Evolutionary conservation across 2,113 vertebrate genomes (phyloP), one percentile per base, ranked within the genome.

Genomic region (Entelurus aequoreus): DNA sequence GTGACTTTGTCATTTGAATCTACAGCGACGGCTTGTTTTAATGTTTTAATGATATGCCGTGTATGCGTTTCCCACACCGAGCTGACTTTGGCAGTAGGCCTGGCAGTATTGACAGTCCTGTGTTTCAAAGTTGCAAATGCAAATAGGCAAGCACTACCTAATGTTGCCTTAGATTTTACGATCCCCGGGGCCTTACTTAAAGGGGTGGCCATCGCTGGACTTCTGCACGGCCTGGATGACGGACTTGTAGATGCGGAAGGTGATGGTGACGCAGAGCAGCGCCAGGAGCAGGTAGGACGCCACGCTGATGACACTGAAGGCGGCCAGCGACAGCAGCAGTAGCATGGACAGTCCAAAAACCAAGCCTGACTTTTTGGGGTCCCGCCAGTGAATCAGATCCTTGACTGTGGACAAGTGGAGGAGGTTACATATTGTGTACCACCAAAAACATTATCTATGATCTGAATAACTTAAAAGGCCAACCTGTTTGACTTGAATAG

Each of bases 221-320:
- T 96, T 96, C 84, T 95, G 94, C 65, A 97, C 91, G 0, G 95
- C 95, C 84, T 97, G 95, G 70, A 96, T 83, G 57, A 96, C 93
- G 0, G 93, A 94, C 79, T 90, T 92, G 88, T 95, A 96, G 86
- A 96, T 88, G 46, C 94, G 92, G 79, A 94, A 94, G 90, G 91
- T 91, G 91, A 96, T 94, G 89, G 95, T 97, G 85, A 97, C 93
- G 0, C 91, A 92, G 44, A 96, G 94, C 72, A 96, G 91, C 4
- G 94, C 93, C 80, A 96, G 89, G 54, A 96, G 90, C 79, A 96
- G 90, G 90, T 96, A 95, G 40, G 95, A 94, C 28, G 81, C 58
- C 79, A 97, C 94, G 48, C 93, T 96, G 90, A 97, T 93, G 60
- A 94, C 90, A 62, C 94, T 96, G 89, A 96, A 95, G 4, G 94